phyloP scores from a whole-genome alignment of 2,797 vertebrate species.

The Pangasius sanitwongsei region DNA sequence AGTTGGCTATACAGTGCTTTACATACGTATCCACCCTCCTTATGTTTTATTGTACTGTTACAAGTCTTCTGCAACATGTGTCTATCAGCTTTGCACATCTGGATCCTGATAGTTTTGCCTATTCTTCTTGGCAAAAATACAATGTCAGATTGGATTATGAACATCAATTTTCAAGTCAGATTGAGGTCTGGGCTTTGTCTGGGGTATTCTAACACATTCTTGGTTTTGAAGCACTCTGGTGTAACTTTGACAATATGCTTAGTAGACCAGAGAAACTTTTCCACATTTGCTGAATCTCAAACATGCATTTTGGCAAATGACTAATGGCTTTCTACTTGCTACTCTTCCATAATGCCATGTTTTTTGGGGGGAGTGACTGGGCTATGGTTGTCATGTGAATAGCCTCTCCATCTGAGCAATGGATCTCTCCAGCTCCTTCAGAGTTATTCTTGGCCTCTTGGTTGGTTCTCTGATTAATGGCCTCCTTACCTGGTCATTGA shows the following conservation, averaged over 20 bases:
- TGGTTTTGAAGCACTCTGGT: neutral
- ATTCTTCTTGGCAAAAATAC: neutral
- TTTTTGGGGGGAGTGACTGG: no score
- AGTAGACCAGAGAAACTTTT: neutral
- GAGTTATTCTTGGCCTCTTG: constrained; percentile 10
- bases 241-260: neutral
- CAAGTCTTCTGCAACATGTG: neutral
- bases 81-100: neutral
- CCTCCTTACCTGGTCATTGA: constrained; percentile 57
- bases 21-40: neutral
- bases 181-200: neutral
- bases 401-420: neutral
- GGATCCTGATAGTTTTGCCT: neutral
- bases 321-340: neutral
- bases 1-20: neutral
- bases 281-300: neutral
- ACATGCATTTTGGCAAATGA: neutral
- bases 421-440: neutral
- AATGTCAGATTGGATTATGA: neutral
- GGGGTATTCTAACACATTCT: neutral
- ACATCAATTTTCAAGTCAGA: neutral
- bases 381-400: constrained; percentile 15
- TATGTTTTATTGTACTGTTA: neutral
- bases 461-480: constrained; percentile 1
- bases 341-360: neutral